Base-by-base conservation (phyloP, 2,888 invertebrate species). In the Microctonus hyperodae region DNA sequence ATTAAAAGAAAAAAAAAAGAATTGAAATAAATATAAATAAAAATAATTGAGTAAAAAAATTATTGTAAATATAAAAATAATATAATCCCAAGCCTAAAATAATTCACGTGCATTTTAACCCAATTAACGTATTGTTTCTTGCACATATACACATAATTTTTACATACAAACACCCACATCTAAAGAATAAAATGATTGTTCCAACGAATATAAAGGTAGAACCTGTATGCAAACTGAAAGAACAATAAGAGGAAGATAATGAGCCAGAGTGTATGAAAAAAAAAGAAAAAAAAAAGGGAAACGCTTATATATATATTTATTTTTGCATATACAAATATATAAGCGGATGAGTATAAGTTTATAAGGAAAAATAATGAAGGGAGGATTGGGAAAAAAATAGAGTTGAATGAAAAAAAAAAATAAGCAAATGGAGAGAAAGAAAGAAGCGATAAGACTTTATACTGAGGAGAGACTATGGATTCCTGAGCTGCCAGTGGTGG, bases 161-260 rank as follows among this genome's bases (percentile, higher is more conserved):
- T 28, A 7, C 28, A 28, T 40, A 44, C 16, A 20, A 7, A 16
- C 16, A 16, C 1, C 16, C 16, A 6, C 16, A 44, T 20, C 7
- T 20, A 5, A 3, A n/a, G 13, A 5, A 44, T 20, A 20, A 44
- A 20, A 44, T 28, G 59, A 48, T 58, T 37, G 16, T 28, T 48
- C 11, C 57, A 62, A 50, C 44, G 60, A 51, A 62, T 59, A 64
- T 56, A 56, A 50, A 60, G 65, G n/a, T n/a, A 22, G 35, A 44
- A 40, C 44, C 37, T 37, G 23, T 23, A 16, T 35, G 25, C 13
- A 16, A 11, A n/a, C 35, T 65, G 63, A 62, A 69, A 44, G 64
- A 62, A 65, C 68, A 65, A 65, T 61, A 62, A 65, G 64, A 66
- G 60, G 35, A 59, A 65, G 69, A 69, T 70, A 73, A 73, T 71